Evolutionary conservation across 2,113 vertebrate species (phyloP).

Genomic region (Silurus meridionalis): DNA sequence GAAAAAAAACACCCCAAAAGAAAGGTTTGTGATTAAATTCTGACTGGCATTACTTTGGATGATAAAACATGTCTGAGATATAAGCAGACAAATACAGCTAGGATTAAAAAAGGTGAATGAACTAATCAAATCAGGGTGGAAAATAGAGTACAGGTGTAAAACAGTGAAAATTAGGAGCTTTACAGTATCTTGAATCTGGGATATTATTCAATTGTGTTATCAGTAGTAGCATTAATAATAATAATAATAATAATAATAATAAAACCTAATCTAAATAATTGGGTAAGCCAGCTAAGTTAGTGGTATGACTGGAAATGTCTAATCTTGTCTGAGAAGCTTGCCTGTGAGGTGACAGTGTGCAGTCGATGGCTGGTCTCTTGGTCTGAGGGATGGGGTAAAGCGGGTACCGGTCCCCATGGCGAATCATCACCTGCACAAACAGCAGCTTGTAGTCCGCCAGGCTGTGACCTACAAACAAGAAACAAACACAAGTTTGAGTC

Average conservation of each 20-base stretch:
- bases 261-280: too few species aligned
- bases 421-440: slow-evolving; percentile 92
- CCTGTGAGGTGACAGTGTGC: slow-evolving; percentile 84
- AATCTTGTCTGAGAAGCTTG: background rate
- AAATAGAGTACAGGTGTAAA: background rate
- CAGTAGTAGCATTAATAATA: too few species aligned
- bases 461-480: slow-evolving; percentile 81
- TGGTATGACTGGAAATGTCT: too few species aligned
- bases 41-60: too few species aligned
- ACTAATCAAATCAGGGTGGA: background rate
- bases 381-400: slow-evolving; percentile 94
- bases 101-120: too few species aligned
- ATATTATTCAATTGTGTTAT: too few species aligned
- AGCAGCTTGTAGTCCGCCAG: slow-evolving; percentile 90
- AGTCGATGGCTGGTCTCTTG: slow-evolving; percentile 91
- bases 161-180: background rate
- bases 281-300: too few species aligned
- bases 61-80: too few species aligned
- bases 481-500: background rate
- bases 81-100: too few species aligned
- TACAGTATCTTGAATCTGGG: background rate
- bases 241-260: too few species aligned
- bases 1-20: background rate
- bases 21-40: too few species aligned
- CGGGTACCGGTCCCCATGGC: slow-evolving; percentile 93